Evolutionary conservation across 2,113 vertebrate genomes (phyloP).

Genomic region (Gracilinanus agilis): DNA sequence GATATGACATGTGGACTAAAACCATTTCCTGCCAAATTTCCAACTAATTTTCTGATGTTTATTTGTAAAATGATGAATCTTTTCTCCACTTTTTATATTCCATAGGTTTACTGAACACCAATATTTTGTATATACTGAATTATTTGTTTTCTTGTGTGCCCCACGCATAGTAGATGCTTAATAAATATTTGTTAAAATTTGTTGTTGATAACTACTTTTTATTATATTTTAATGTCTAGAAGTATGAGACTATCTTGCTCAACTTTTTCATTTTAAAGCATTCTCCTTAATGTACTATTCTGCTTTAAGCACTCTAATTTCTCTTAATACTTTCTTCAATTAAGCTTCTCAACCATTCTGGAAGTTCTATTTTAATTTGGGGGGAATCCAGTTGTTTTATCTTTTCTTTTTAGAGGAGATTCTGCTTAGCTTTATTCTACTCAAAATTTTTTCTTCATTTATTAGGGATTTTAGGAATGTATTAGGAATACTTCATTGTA

Average conservation of each 20-base stretch:
- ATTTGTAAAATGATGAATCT: neutral
- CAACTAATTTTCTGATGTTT: neutral
- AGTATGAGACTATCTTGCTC: neutral
- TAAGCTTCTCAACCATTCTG: neutral
- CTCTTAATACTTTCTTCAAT: neutral
- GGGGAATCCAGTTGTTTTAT: neutral
- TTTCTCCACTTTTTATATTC: neutral
- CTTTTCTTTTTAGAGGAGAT: neutral
- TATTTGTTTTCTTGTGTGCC: neutral
- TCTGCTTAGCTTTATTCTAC: neutral
- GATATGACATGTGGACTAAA: neutral
- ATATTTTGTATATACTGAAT: neutral
- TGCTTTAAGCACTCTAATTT: neutral
- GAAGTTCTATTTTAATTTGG: neutral
- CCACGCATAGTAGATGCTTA: neutral
- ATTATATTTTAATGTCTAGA: neutral
- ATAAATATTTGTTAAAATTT: neutral
- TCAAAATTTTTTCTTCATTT: neutral
- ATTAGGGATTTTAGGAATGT: too few species aligned
- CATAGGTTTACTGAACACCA: neutral
- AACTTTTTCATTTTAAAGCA: neutral
- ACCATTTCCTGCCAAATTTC: neutral
- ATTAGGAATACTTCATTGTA: neutral
- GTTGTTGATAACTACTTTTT: neutral
- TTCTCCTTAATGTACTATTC: neutral